Evolutionary conservation across 2,797 vertebrate genomes (phyloP).

Genomic region (Eidolon dupreanum): DNA sequence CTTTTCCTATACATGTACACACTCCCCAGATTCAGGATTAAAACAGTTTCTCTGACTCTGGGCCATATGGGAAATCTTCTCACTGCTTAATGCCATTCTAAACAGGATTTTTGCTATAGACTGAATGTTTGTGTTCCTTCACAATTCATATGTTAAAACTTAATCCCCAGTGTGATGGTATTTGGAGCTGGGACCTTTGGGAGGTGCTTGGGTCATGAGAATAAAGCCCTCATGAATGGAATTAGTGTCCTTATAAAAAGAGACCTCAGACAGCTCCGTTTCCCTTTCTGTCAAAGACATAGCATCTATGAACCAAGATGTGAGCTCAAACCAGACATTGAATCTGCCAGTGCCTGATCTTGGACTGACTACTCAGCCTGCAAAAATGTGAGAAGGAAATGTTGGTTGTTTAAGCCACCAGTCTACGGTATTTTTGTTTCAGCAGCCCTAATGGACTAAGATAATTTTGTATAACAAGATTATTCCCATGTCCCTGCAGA

Average conservation of each 20-base stretch:
- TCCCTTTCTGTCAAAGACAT: not conserved
- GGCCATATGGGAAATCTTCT: not conserved
- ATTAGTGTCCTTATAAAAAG: not conserved
- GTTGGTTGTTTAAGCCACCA: not conserved
- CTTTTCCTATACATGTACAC: not conserved
- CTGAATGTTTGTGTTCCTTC: not conserved
- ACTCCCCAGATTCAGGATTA: not conserved
- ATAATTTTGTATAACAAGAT: not conserved
- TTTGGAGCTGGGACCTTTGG: not conserved
- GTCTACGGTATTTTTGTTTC: not conserved
- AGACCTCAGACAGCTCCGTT: not conserved
- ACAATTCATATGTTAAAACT: not conserved
- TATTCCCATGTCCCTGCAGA: not conserved
- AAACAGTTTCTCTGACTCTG: not conserved
- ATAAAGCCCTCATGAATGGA: not conserved
- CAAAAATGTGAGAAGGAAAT: not conserved
- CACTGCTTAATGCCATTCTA: not conserved
- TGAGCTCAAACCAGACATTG: not conserved
- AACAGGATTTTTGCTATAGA: conserved; percentile 5
- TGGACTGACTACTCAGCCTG: not conserved
- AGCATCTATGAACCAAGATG: not conserved
- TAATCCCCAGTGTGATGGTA: not conserved
- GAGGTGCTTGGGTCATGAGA: not conserved
- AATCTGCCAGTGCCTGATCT: not conserved
- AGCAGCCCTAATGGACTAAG: not conserved